Evolutionary conservation across 2,113 vertebrate genomes (phyloP), one percentile per base, ranked within the genome.

Genomic region (Pungitius pungitius): DNA sequence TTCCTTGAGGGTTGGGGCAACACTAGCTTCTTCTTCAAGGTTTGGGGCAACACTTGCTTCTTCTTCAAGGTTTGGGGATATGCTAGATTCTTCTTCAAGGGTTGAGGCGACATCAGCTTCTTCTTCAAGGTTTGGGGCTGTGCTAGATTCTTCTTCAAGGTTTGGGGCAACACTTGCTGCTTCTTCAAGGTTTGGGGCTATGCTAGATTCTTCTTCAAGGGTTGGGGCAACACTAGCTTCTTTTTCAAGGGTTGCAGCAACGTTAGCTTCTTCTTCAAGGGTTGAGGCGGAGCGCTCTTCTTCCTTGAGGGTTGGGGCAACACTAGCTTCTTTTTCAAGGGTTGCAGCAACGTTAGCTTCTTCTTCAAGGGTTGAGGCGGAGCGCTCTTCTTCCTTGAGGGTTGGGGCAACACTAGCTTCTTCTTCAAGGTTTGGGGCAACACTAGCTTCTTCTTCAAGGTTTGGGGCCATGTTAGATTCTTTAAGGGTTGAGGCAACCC

Each of bases 401-500:
- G 42, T 7, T 27, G 39, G 15, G 11, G 37, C 1, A 51, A 22
- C 14, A 4, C 12, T 59, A 52, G 24, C n/a, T 10, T 70, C 52
- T 37, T 67, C 54, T 42, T 64, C 57, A 39, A 59, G 20, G 20
- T 1, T 30, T 56, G 26, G 26, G 26, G 14, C 8, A 56, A 9
- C 1, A 0, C 2, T 56, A 59, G 0, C 8, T 33, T 37, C 57
- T 35, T 10, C 27, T 10, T 33, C 17, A 57, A 57, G 27, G 1
- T 39, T 65, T 35, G 42, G n/a, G 24, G 43, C 8, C n/a, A n/a
- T n/a, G n/a, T n/a, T n/a, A 59, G 63, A 1, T 43, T 77, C 69
- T 30, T 11, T 22, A 45, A 65, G 35, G n/a, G 22, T 73, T 35
- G 40, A 2, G 27, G 55, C 15, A 56, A n/a, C 1, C 1, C 3